Evolutionary conservation across 2,888 invertebrate genomes (phyloP).

Genomic region (Acanthococcus lagerstroemiae): DNA sequence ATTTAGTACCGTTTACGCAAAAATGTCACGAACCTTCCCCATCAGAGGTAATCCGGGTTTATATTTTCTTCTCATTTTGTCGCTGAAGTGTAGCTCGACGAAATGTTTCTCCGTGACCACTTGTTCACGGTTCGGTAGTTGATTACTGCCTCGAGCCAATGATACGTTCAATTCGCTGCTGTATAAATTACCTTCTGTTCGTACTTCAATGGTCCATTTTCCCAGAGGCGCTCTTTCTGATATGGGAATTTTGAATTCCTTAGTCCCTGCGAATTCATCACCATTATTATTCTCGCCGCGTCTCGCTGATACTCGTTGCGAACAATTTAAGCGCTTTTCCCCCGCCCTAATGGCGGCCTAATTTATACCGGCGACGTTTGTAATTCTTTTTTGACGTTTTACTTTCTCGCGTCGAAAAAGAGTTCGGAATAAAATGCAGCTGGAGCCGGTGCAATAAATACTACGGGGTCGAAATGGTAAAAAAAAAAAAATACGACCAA

Average conservation of each 20-base stretch:
- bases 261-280: conserved; percentile 35
- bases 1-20: conserved; percentile 15
- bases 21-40: conserved; percentile 48
- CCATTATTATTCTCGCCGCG: neutral
- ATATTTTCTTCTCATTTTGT: conserved; percentile 54
- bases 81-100: conserved; percentile 54
- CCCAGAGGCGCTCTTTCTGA: conserved; percentile 50
- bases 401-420: no score
- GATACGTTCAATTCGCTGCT: conserved; percentile 50
- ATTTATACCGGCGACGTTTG: no score
- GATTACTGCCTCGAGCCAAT: conserved; percentile 35
- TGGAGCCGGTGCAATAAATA: no score
- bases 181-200: conserved; percentile 47
- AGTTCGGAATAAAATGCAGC: no score
- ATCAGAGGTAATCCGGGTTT: conserved; percentile 57
- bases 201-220: conserved; percentile 49
- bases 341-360: no score
- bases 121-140: conserved; percentile 45
- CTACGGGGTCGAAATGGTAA: no score
- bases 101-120: conserved; percentile 58
- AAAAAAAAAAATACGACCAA: no score
- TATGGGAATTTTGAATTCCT: conserved; percentile 48
- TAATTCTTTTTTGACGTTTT: no score
- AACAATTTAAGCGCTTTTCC: no score
- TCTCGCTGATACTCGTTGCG: neutral